A percentile compares a stretch with the other conserved stretches of the same genome.
Conservation (phyloP, 2,797 vertebrate genomes). For the Notamacropus eugenii region DNA sequence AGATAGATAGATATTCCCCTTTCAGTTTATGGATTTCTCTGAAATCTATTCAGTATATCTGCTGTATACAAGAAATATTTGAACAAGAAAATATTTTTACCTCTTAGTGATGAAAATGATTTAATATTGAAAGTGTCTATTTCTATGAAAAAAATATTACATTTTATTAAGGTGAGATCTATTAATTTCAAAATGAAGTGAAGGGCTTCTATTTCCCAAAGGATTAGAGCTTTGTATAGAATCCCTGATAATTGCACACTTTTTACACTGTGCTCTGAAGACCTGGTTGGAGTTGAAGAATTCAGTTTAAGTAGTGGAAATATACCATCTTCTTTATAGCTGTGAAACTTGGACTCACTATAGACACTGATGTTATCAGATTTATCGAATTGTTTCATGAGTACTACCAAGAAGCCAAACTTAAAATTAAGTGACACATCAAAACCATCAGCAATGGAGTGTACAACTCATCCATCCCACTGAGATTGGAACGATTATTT, state of each 20-base stretch:
- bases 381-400: slow-evolving; percentile 38
- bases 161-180: slow-evolving; percentile 5
- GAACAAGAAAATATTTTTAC: neutral
- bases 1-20: neutral
- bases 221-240: neutral
- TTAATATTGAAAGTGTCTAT: neutral
- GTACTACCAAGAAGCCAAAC: slow-evolving; percentile 21
- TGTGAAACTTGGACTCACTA: neutral
- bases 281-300: slow-evolving; percentile 10
- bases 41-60: neutral
- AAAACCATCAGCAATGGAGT: neutral
- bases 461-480: neutral
- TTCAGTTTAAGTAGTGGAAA: slow-evolving; percentile 19
- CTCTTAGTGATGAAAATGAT: neutral
- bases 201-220: slow-evolving; percentile 44
- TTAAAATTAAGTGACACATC: neutral
- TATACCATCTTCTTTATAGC: neutral
- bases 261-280: neutral
- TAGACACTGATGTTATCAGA: neutral
- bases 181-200: slow-evolving; percentile 17
- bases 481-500: slow-evolving; percentile 44
- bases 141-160: slow-evolving; percentile 20
- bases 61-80: neutral
- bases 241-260: neutral
- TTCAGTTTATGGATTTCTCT: neutral